Conservation (phyloP, 2,113 vertebrate species). For the Glaucomys volans region DNA sequence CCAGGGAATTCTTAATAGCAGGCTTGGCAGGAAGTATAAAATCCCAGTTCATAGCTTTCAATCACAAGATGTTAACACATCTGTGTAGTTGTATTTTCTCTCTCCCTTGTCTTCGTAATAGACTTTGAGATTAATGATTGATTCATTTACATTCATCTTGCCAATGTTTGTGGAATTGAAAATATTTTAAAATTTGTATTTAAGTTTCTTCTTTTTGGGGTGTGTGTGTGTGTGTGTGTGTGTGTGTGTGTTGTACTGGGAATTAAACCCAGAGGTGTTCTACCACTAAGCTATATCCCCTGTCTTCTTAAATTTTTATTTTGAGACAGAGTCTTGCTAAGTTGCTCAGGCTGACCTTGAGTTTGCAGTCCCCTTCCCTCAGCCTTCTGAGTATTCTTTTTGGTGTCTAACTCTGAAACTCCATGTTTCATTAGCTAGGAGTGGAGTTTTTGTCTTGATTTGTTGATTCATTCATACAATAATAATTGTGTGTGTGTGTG, state of each 20-base stretch:
- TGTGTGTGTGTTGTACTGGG: too few species aligned
- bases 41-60: slow-evolving; percentile 18
- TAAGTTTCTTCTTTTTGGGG: background rate
- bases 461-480: background rate
- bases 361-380: background rate
- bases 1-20: background rate
- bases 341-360: background rate
- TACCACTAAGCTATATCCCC: background rate
- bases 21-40: slow-evolving; percentile 20
- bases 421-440: background rate
- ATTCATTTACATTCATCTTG: slow-evolving; percentile 43
- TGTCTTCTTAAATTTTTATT: background rate
- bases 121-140: slow-evolving; percentile 15
- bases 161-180: slow-evolving; percentile 37
- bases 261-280: background rate
- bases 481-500: background rate
- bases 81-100: background rate
- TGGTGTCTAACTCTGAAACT: slow-evolving; percentile 31
- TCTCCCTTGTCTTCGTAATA: background rate
- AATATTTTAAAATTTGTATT: slow-evolving; percentile 39
- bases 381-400: background rate
- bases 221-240: too few species aligned
- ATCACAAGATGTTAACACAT: background rate
- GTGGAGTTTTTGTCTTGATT: slow-evolving; percentile 37
- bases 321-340: background rate